Evolutionary conservation across 2,113 vertebrate genomes (phyloP).

Genomic region (Chloebia gouldiae): DNA sequence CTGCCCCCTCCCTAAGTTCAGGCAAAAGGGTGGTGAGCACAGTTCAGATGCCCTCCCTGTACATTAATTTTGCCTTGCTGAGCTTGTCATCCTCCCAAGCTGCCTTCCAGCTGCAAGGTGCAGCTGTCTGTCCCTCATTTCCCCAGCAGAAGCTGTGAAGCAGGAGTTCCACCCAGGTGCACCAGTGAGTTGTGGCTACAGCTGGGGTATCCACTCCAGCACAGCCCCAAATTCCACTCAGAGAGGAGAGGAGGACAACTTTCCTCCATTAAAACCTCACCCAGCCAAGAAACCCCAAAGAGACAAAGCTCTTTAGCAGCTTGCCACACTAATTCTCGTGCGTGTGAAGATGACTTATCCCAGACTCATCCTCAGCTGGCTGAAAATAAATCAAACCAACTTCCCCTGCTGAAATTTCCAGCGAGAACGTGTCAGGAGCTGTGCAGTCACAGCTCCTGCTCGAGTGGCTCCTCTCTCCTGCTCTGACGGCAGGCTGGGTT

Average conservation of each 20-base stretch:
- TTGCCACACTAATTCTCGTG: not conserved
- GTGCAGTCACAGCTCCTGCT: not conserved
- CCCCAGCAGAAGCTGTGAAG: not conserved
- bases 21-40: fast-evolving
- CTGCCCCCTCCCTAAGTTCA: not conserved
- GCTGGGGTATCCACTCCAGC: fast-evolving
- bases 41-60: not conserved
- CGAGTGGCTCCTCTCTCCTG: not conserved
- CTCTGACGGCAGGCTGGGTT: not conserved
- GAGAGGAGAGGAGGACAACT: not conserved
- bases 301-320: not conserved
- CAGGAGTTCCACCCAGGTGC: not conserved
- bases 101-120: not conserved
- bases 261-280: not conserved
- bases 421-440: not conserved
- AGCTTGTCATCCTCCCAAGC: not conserved
- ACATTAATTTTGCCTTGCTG: not conserved
- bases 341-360: not conserved
- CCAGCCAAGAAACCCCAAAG: not conserved
- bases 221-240: not conserved
- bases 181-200: not conserved
- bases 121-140: not conserved
- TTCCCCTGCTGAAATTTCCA: not conserved
- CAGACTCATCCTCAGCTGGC: not conserved
- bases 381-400: not conserved